Evolutionary conservation across 2,888 invertebrate species (phyloP).

Genomic region (Andrena minutula): DNA sequence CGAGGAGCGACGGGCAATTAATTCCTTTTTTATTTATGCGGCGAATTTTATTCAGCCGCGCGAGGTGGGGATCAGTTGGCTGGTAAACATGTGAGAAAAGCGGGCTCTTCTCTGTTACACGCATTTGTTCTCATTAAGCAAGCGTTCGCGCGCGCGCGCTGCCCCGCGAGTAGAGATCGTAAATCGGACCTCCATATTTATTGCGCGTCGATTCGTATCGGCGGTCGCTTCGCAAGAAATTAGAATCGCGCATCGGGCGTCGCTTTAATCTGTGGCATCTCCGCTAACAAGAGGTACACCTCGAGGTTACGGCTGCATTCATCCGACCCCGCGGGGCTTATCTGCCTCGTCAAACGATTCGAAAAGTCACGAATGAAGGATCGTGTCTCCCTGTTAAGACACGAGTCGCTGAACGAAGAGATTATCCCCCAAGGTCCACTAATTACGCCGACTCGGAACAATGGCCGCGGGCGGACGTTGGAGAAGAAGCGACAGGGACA

Average conservation of each 20-base stretch:
- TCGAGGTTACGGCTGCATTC: constrained; percentile 32
- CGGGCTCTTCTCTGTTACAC: constrained; percentile 1
- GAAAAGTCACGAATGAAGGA: constrained; percentile 47
- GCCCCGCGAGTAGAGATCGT: neutral
- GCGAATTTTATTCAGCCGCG: neutral
- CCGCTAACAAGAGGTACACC: neutral
- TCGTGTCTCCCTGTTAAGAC: constrained; percentile 53
- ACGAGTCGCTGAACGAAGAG: constrained; percentile 59
- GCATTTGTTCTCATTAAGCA: constrained; percentile 17
- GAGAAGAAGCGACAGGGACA: constrained; percentile 60
- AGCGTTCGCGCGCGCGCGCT: neutral
- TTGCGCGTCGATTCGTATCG: neutral
- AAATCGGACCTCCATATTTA: constrained; percentile 12
- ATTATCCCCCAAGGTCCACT: constrained; percentile 69
- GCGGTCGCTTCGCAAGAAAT: neutral
- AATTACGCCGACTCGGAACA: constrained; percentile 68
- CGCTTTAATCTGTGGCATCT: neutral
- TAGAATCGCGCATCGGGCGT: constrained; percentile 16
- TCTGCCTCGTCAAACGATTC: constrained; percentile 45
- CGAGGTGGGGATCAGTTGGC: no score
- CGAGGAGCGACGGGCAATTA: constrained; percentile 13
- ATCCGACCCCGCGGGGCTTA: constrained; percentile 20
- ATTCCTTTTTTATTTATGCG: constrained; percentile 12
- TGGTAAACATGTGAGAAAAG: neutral
- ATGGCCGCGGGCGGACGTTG: constrained; percentile 54